Base-by-base conservation (phyloP, 1,140 invertebrate genomes). In the Lasaia peninsularis region DNA sequence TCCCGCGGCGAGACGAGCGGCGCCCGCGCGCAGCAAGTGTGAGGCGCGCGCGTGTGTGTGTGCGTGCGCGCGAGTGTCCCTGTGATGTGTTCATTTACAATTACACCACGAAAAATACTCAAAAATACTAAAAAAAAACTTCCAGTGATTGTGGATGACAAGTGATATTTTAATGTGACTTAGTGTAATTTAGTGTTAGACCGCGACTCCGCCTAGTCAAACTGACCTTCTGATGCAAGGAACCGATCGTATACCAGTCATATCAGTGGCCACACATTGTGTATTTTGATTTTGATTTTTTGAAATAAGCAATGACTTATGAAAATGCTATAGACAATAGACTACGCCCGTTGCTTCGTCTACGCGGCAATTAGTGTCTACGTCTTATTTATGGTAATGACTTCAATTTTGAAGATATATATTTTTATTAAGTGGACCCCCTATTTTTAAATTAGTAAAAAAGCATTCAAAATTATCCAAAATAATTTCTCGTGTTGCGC, bases 131-230 rank as follows among this genome's bases (percentile, higher is more conserved):
- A 69, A 78, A 73, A 28, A 75, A 72, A 75, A 80, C 67, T 75
- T 81, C 79, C 83, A 86, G 80, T 86, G 80, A 82, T 67, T 56
- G 69, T 75, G 72, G 64, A 69, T 71, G 75, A 81, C 72, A 78
- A 82, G 83, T 86, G 83, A 86, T 86, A 84, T 84, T 83, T 82
- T 75, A 70, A 69, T 71, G 71, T 40, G 53, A 49, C 65, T 65
- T 71, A 71, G 64, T 71, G 69, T 67, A 63, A 52, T 58, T 35
- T 58, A 60, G 61, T 65, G 51, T 69, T 62, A 64, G 66, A 75
- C 74, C 73, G 75, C 74, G 73, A 75, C 71, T 79, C 83, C 83
- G 83, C 83, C 83, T 86, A 86, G 83, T 84, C 83, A 80, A 44
- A 44, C 40, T 44, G 40, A 44, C 40, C 40, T 44, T 44, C 40